Base-by-base conservation (phyloP, 2,113 vertebrate genomes). In the Dipodomys ordii region DNA sequence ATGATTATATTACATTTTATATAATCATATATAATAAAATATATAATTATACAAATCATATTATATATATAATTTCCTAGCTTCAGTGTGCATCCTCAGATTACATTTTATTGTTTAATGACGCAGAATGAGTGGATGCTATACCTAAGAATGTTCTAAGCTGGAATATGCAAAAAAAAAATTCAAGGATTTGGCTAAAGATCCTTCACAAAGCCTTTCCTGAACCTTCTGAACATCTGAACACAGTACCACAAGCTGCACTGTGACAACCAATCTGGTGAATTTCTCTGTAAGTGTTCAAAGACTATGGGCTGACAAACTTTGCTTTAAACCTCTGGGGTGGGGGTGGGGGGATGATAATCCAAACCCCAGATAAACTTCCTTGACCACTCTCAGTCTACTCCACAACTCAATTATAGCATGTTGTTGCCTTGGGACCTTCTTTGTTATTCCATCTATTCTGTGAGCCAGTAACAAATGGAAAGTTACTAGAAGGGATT, bases 61-160 rank as follows among this genome's bases (percentile, higher is more conserved):
- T 11, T 49, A 49, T 2, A 49, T 49, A 49, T 49, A 49, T 49
- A 49, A 68, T 39, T 82, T 90, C 28, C 57, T n/a, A 22, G 25
- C 68, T 53, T 72, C 64, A 16, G 7, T 27, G 1, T 35, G 19
- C 9, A 68, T 35, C 71, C n/a, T 77, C 28, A 9, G 27, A 81
- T 91, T 83, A 46, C n/a, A 53, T 39, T 71, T 60, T 67, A 35
- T 49, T 84, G 25, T 62, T 79, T 68, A 80, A 72, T 32, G 49
- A 13, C 85, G 23, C 64, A 88, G 93, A 92, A 94, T 68, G 28
- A 94, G 32, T 87, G 18, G 35, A 18, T 89, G 32, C 27, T 90
- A 13, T 16, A 19, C 39, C 82, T 57, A 46, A 82, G 13, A 44
- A 5, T 72, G 11, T 78, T 72, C 67, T 64, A 62, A 79, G 57